These are phyloP conservation scores for Daubentonia madagascariensis DNA, from an alignment of 2,113 vertebrate species.

Conservation along the genomic window DNA sequence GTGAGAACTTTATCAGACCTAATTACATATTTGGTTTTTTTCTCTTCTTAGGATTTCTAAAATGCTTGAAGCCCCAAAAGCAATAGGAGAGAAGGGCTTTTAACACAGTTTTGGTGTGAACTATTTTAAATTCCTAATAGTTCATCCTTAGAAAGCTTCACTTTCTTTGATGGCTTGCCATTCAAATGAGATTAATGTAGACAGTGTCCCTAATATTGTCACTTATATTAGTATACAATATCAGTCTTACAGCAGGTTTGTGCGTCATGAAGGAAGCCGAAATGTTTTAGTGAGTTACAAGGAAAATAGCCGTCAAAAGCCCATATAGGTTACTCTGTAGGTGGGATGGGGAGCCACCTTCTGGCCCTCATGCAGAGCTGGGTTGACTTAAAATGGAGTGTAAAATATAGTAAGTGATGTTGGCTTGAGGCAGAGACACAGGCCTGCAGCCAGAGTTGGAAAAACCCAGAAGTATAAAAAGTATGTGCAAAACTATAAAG, in stretches of 20 bases:
- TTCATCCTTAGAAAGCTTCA: not conserved
- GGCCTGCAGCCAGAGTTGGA: not conserved
- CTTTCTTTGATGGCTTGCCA: conserved; percentile 1
- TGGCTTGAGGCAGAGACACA: not conserved
- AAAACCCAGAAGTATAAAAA: not conserved
- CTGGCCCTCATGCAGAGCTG: not conserved
- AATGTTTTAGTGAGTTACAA: not conserved
- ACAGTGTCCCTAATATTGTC: not conserved
- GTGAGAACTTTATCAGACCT: not conserved
- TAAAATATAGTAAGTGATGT: not conserved
- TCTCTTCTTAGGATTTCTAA: conserved; percentile 1
- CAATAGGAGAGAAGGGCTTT: not conserved
- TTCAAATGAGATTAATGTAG: not conserved
- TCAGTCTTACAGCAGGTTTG: not conserved
- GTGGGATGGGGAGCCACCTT: not conserved
- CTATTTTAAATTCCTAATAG: not conserved
- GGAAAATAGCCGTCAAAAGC: not conserved
- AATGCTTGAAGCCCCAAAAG: not conserved
- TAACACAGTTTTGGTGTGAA: not conserved
- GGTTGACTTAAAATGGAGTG: not conserved
- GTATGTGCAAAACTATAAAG: not conserved
- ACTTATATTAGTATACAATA: not conserved
- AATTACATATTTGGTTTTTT: not conserved
- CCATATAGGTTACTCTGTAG: not conserved
- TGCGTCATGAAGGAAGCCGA: not conserved